Conservation (phyloP, 2,113 vertebrate species). For the Octodon degus region DNA sequence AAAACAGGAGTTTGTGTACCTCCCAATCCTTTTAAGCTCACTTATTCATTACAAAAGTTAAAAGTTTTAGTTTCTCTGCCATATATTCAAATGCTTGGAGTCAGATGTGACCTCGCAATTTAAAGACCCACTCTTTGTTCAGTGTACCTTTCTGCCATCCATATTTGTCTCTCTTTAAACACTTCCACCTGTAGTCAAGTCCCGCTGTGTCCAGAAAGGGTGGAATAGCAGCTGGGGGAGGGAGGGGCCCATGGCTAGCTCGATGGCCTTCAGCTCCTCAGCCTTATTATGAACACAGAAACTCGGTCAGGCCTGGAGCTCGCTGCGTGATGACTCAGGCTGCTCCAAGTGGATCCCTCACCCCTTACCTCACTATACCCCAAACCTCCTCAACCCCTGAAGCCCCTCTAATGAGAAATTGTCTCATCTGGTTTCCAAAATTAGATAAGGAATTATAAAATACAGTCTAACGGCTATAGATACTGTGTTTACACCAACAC, state of each 20-base stretch:
- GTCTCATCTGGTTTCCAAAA: neutral
- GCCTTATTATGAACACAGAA: neutral
- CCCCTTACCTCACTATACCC: accelerated
- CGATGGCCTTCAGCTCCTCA: neutral
- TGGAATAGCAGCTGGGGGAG: accelerated
- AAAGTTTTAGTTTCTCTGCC: neutral
- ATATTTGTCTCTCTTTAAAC: neutral
- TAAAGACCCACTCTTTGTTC: neutral
- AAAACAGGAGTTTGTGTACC: neutral
- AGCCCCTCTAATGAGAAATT: neutral
- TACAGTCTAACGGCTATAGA: neutral
- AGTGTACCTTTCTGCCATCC: neutral
- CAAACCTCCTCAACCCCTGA: neutral
- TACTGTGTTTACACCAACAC: neutral
- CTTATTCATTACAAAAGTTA: neutral
- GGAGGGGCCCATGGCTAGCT: neutral
- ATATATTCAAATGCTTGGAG: neutral
- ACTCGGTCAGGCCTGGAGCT: neutral
- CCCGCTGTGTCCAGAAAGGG: neutral
- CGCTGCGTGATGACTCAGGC: accelerated
- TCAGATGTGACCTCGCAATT: neutral
- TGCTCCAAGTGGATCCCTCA: neutral
- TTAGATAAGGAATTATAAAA: neutral
- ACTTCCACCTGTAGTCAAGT: neutral
- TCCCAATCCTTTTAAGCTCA: neutral